Conservation (phyloP, 2,113 vertebrate species). For the Rhinoptilus africanus region DNA sequence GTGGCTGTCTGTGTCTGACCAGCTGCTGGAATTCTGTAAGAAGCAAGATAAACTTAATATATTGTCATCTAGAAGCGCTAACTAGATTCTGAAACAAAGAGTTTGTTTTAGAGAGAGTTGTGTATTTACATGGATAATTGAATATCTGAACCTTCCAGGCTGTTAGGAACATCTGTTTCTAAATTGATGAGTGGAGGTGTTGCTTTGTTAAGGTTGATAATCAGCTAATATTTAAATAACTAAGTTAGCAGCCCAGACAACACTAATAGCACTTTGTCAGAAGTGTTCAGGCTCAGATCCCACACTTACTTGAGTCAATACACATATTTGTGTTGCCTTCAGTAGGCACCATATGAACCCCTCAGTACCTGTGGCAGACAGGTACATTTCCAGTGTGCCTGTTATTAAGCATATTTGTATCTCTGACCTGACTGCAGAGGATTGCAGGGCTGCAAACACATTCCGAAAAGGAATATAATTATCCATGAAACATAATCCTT, state of each 20-base stretch:
- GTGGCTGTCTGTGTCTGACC: background rate
- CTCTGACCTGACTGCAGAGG: background rate
- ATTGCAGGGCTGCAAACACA: background rate
- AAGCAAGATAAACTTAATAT: background rate
- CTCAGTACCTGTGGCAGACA: fast-evolving
- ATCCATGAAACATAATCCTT: background rate
- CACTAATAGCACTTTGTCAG: background rate
- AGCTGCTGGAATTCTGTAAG: background rate
- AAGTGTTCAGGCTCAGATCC: background rate
- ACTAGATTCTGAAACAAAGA: background rate
- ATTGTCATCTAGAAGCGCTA: background rate
- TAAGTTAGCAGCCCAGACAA: background rate
- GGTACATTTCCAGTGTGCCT: fast-evolving
- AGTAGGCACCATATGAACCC: fast-evolving
- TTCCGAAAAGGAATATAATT: background rate
- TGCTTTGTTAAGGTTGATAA: background rate
- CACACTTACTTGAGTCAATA: background rate
- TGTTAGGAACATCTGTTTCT: background rate
- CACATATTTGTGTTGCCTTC: background rate
- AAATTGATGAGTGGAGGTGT: background rate
- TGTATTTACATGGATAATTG: background rate
- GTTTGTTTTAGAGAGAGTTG: background rate
- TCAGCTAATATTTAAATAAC: background rate
- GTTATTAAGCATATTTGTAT: background rate
- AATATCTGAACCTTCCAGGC: background rate